Percentiles rank a stretch among this genome's conserved stretches.
Conservation (phyloP, 2,113 vertebrate species). For the Corythornis cristatus region DNA sequence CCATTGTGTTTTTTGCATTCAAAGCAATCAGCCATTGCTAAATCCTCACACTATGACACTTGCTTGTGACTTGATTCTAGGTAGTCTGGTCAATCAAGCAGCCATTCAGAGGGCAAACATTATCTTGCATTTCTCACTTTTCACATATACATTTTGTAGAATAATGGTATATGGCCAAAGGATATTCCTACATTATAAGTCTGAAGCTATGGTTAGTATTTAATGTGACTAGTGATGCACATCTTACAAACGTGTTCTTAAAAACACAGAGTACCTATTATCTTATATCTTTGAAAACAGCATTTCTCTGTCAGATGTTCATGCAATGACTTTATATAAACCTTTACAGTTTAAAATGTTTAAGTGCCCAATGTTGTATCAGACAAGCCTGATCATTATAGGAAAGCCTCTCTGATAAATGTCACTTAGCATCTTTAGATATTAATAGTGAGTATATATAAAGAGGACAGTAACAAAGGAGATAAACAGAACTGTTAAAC, state of each 20-base stretch:
- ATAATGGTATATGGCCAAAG: background rate
- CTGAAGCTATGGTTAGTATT: background rate
- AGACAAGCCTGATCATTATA: background rate
- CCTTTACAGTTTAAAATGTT: background rate
- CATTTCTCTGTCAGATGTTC: background rate
- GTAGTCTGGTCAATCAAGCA: background rate
- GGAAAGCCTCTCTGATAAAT: slow-evolving; percentile 16
- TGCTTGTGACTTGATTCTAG: background rate
- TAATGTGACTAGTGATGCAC: background rate
- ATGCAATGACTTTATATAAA: background rate
- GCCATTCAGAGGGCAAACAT: background rate
- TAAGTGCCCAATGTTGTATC: background rate
- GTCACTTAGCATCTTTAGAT: background rate
- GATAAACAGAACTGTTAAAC: background rate
- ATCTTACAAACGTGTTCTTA: background rate
- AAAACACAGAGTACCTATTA: background rate
- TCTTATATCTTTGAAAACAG: background rate
- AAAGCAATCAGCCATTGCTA: background rate
- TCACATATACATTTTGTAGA: background rate
- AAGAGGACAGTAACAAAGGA: slow-evolving; percentile 2
- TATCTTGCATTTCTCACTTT: background rate
- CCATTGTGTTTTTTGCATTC: background rate
- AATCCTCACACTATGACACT: background rate
- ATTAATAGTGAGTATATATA: background rate
- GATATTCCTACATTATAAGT: background rate